Evolutionary conservation across 2,113 vertebrate genomes (phyloP).

Genomic region (Poeciliopsis occidentalis): DNA sequence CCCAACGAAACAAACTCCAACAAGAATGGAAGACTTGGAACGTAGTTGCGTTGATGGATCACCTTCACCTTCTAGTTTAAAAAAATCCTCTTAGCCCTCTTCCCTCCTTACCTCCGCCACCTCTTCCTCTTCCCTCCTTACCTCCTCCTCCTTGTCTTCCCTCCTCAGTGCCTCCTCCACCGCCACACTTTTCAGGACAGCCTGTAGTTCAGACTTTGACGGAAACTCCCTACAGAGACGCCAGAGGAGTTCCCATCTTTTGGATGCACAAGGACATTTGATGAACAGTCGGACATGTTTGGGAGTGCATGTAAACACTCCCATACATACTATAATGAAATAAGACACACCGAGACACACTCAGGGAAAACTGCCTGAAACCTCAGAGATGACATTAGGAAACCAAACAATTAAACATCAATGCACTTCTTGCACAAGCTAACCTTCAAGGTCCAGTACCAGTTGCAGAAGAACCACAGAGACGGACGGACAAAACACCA

Average conservation of each 20-base stretch:
- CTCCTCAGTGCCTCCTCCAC: background rate
- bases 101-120: background rate
- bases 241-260: slow-evolving; percentile 86
- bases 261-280: slow-evolving; percentile 97
- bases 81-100: slow-evolving; percentile 1
- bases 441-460: background rate
- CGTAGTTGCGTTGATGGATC: background rate
- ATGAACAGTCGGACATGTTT: slow-evolving; percentile 2
- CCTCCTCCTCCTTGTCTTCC: background rate
- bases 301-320: background rate
- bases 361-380: background rate
- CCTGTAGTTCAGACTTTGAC: slow-evolving; percentile 72
- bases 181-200: slow-evolving; percentile 1
- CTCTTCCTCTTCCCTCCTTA: background rate
- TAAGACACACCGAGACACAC: background rate
- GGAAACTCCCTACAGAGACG: slow-evolving; percentile 84
- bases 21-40: slow-evolving; percentile 5
- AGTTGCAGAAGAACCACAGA: too few species aligned
- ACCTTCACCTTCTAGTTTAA: slow-evolving; percentile 24
- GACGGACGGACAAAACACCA: background rate
- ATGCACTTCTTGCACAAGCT: background rate
- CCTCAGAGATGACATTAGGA: background rate
- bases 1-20: background rate
- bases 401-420: background rate
- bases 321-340: background rate